These are phyloP conservation scores for Pleuronectes platessa DNA, from an alignment of 2,113 vertebrate species.

Conservation along the genomic window DNA sequence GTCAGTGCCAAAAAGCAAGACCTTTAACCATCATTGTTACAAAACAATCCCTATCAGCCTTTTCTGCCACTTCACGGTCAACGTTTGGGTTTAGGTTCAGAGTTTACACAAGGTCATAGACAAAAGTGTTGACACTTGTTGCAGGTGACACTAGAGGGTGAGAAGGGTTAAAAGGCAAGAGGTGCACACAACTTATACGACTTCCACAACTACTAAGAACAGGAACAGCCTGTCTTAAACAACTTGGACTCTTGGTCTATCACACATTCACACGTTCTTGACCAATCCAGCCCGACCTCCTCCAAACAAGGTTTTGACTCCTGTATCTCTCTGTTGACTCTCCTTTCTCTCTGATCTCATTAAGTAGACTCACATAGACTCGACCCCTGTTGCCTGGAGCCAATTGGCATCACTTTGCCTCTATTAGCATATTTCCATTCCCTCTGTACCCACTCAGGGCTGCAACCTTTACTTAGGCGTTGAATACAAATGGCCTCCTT, in stretches of 20 bases:
- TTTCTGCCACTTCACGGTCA: no score
- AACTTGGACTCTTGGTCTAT: no score
- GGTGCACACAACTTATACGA: no score
- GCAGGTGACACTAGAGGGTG: no score
- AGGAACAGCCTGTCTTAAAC: no score
- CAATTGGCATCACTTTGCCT: background rate
- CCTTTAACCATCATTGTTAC: no score
- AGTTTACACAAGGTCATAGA: no score
- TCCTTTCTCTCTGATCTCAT: background rate
- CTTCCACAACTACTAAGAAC: no score
- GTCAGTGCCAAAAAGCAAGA: background rate
- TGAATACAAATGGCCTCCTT: background rate
- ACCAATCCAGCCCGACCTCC: background rate
- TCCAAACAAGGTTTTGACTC: background rate
- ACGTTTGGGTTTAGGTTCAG: no score
- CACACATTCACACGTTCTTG: background rate
- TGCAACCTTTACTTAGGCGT: background rate
- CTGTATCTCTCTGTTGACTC: background rate
- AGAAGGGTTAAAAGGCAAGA: no score
- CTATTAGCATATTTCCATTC: background rate
- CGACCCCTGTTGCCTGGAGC: background rate
- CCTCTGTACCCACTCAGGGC: background rate
- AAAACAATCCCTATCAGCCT: no score
- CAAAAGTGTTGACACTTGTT: no score
- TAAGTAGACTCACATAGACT: background rate